Evolutionary conservation across 2,113 vertebrate species (phyloP).

Genomic region (Pterocles burchelli): DNA sequence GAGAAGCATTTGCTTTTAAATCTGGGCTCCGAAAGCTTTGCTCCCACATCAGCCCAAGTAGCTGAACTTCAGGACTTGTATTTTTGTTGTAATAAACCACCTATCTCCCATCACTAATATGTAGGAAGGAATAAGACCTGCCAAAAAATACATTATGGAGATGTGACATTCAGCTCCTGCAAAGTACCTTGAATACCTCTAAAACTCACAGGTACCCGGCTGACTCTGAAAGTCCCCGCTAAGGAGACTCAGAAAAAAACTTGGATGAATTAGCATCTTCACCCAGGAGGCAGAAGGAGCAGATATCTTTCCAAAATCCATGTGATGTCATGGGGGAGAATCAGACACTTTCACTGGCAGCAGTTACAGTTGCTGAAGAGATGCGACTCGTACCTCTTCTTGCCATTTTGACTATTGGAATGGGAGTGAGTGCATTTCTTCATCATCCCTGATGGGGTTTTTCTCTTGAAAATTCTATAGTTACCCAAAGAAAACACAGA

Average conservation of each 20-base stretch:
- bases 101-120: neutral
- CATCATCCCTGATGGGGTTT: neutral
- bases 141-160: neutral
- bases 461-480: constrained; percentile 4
- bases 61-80: neutral
- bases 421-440: neutral
- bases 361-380: neutral
- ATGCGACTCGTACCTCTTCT: neutral
- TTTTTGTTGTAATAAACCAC: neutral
- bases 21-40: neutral
- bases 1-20: neutral
- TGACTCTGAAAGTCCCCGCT: neutral
- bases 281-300: neutral
- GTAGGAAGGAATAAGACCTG: neutral
- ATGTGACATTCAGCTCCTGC: neutral
- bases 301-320: neutral
- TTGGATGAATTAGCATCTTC: neutral
- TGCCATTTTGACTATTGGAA: neutral
- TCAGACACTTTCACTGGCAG: neutral
- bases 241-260: neutral
- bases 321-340: neutral
- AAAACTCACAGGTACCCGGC: neutral
- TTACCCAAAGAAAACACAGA: constrained; percentile 55
- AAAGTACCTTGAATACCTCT: neutral
- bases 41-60: neutral